Evolutionary conservation across 2,888 invertebrate species (phyloP).

Genomic region (Poecilobothrus nobilitatus): DNA sequence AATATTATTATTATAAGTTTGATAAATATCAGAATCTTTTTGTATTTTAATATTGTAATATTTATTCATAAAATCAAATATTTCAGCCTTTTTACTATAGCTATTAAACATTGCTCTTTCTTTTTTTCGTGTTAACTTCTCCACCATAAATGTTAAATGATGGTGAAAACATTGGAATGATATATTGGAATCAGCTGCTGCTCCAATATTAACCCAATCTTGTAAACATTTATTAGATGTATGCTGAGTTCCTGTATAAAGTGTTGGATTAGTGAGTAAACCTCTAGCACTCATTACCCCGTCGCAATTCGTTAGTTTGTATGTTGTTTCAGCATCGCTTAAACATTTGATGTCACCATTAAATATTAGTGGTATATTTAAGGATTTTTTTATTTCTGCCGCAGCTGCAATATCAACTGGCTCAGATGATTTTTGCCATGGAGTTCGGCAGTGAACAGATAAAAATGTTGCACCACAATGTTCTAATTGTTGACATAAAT

Average conservation of each 20-base stretch:
- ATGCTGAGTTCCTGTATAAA: constrained; percentile 63
- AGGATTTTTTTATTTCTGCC: constrained; percentile 57
- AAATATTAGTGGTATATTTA: constrained; percentile 78
- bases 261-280: constrained; percentile 79
- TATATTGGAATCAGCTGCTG: constrained; percentile 52
- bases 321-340: constrained; percentile 60
- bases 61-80: constrained; percentile 60
- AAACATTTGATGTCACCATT: constrained; percentile 82
- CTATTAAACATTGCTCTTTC: constrained; percentile 72
- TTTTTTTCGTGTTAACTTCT: constrained; percentile 63
- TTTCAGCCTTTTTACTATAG: constrained; percentile 57
- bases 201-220: constrained; percentile 69
- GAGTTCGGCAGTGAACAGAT: constrained; percentile 87
- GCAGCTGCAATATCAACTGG: constrained; percentile 64
- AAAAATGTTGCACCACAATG: constrained; percentile 81
- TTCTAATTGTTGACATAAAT: constrained; percentile 71
- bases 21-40: not conserved
- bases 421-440: constrained; percentile 66
- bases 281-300: constrained; percentile 93
- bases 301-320: constrained; percentile 58
- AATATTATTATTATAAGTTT: not conserved
- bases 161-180: constrained; percentile 87
- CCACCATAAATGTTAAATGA: constrained; percentile 93
- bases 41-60: constrained; percentile 45
- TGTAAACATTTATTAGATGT: constrained; percentile 72